Conservation (phyloP, 2,888 invertebrate species). For the Diplolepis rosae region DNA sequence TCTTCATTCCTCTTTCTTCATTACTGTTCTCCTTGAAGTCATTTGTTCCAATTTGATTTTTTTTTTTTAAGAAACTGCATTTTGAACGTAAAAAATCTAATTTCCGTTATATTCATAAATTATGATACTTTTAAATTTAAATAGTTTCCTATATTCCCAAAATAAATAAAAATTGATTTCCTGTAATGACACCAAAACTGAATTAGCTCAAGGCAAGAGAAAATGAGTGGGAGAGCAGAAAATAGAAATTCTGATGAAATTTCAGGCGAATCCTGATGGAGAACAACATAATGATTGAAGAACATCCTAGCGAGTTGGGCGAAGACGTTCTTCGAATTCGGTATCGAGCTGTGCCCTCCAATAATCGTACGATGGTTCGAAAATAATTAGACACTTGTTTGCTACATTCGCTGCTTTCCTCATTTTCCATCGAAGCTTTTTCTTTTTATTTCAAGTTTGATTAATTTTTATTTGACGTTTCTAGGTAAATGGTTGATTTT, state of each 20-base stretch:
- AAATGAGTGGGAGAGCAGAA: neutral
- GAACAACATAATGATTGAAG: slow-evolving; percentile 69
- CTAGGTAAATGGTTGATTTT: no score
- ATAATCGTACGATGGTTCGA: slow-evolving; percentile 70
- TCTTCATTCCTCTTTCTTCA: no score
- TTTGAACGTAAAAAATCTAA: no score
- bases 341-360: slow-evolving; percentile 64
- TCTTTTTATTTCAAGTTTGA: neutral
- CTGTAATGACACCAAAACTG: neutral
- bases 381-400: slow-evolving; percentile 53
- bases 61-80: no score
- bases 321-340: slow-evolving; percentile 67
- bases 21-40: no score
- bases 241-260: slow-evolving; percentile 31
- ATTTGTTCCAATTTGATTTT: no score
- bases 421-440: slow-evolving; percentile 8
- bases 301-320: slow-evolving; percentile 61
- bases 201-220: neutral
- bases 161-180: neutral
- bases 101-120: no score
- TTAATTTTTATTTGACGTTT: slow-evolving; percentile 5
- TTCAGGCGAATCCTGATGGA: slow-evolving; percentile 67
- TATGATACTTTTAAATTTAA: no score
- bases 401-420: slow-evolving; percentile 48
- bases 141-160: neutral